phyloP scores from a whole-genome alignment of 2,888 invertebrate genomes.

The Apamea anceps region DNA sequence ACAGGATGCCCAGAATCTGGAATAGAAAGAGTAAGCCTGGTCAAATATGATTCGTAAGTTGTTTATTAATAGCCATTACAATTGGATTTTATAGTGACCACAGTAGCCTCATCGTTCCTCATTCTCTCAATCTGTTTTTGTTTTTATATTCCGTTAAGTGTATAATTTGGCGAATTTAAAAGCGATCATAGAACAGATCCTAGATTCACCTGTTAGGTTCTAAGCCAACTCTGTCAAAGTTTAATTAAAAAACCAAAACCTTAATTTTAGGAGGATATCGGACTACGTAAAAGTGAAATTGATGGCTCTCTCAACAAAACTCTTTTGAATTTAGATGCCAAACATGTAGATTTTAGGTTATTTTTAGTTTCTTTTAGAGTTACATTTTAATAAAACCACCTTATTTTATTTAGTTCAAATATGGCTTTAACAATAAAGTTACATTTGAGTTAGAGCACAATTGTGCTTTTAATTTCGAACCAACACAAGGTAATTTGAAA shows the following conservation, averaged over 20 bases:
- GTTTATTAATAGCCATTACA: neutral
- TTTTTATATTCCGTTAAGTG: neutral
- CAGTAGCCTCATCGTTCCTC: neutral
- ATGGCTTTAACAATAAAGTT: neutral
- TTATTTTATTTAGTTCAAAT: neutral
- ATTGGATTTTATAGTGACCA: neutral
- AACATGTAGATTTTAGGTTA: neutral
- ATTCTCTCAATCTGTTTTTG: neutral
- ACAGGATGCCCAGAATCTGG: constrained; percentile 95
- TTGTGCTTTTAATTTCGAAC: neutral
- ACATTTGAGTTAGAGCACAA: too few species aligned
- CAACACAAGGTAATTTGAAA: constrained; percentile 1
- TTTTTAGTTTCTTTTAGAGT: neutral
- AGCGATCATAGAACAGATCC: neutral
- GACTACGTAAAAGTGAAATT: constrained; percentile 27
- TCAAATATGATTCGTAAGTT: constrained; percentile 3
- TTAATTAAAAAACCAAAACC: constrained; percentile 1
- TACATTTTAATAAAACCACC: neutral
- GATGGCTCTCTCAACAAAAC: constrained; percentile 19
- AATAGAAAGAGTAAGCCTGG: constrained; percentile 68
- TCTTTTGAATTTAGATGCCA: neutral
- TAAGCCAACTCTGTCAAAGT: neutral
- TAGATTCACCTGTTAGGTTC: neutral
- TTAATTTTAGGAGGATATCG: constrained; percentile 17
- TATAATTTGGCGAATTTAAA: neutral